Evolutionary conservation across 2,113 vertebrate genomes (phyloP), one percentile per base, ranked within the genome.

Genomic region (Chinchilla lanigera): DNA sequence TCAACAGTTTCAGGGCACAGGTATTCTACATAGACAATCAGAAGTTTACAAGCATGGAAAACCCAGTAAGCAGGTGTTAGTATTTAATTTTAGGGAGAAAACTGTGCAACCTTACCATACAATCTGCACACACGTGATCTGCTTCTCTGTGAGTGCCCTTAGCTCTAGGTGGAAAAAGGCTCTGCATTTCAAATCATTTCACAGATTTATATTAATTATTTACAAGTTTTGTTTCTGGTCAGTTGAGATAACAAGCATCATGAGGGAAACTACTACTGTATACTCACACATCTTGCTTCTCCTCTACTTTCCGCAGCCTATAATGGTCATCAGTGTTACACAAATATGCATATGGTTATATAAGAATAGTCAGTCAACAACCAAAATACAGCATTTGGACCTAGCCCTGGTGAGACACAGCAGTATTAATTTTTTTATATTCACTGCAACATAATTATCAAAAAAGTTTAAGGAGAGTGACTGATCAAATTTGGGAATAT

Each of bases 61-160:
- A 88, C 33, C 69, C 90, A 95, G 54, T 38, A 38, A 61, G 54
- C 50, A 93, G 54, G 8, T 28, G 22, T 28, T 17, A 63, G 1
- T 26, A 17, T 81, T 95, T 92, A 35, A 63, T 82, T 95, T 89
- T 24, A 56, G 73, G n/a, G 78, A 91, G 77, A 85, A 97, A 73
- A 87, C 1, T 41, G 5, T 78, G 86, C 89, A 75, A 44, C 1
- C 22, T 65, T 65, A 7, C 41, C 41, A 78, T 52, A 65, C 5
- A 28, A 41, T 93, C 71, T 67, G 10, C n/a, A 67, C n/a, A 20
- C 50, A 95, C 52, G 22, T 58, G 28, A n/a, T 52, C 17, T 81
- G 77, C 13, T 92, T 78, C 63, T 30, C 10, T 86, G 19, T 56
- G 44, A 78, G 47, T 54, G 14, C 11, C 50, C 41, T 58, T 86